Conservation (phyloP, 2,797 vertebrate species). For the Oreochromis mossambicus region DNA sequence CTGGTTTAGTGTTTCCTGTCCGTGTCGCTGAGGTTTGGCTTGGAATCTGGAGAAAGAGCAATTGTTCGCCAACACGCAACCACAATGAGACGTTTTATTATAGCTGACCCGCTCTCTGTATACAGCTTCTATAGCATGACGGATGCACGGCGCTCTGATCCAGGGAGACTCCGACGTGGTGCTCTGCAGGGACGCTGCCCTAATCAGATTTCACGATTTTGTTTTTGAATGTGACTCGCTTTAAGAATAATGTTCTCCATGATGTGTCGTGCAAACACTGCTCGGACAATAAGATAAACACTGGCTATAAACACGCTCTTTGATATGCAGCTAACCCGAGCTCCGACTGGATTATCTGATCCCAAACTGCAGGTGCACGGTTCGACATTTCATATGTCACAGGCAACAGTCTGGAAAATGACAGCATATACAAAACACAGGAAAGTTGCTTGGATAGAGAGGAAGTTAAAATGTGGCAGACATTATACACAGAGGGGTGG, state of each 20-base stretch:
- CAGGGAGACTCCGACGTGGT: not conserved
- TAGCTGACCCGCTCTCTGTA: slow-evolving; percentile 9
- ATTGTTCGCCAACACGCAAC: not conserved
- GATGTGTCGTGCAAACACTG: slow-evolving; percentile 24
- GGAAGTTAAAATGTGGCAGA: slow-evolving; percentile 42
- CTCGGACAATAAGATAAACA: slow-evolving; percentile 39
- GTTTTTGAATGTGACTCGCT: slow-evolving; percentile 16
- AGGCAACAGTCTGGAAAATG: slow-evolving; percentile 45
- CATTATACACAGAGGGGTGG: slow-evolving; percentile 13
- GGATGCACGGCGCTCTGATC: slow-evolving; percentile 3
- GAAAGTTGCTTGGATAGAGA: slow-evolving; percentile 48
- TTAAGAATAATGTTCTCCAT: slow-evolving; percentile 24
- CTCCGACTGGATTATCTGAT: slow-evolving; percentile 28
- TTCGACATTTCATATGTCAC: slow-evolving; percentile 49
- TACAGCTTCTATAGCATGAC: slow-evolving; percentile 9
- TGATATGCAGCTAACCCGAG: slow-evolving; percentile 31
- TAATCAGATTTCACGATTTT: slow-evolving; percentile 17
- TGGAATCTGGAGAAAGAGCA: slow-evolving; percentile 5
- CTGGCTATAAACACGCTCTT: slow-evolving; percentile 52
- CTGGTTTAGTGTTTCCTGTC: not conserved
- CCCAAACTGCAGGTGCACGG: slow-evolving; percentile 50
- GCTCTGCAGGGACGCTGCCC: not conserved
- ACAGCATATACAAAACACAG: slow-evolving; percentile 53
- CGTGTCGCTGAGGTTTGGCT: not conserved
- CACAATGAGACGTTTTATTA: slow-evolving; percentile 11